Evolutionary conservation across 2,888 invertebrate genomes (phyloP).

Genomic region (Xestobium rufovillosum): DNA sequence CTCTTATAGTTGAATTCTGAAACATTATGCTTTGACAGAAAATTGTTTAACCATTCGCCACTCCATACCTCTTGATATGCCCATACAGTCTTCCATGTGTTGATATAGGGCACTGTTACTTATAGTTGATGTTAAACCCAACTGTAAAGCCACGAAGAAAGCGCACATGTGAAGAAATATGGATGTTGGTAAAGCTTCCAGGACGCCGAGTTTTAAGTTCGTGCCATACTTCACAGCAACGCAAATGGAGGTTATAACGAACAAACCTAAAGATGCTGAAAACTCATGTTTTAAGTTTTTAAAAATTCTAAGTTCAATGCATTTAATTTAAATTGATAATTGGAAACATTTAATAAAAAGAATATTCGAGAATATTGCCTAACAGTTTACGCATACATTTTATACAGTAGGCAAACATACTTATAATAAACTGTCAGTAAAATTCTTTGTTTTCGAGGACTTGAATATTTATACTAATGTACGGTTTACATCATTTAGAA

Average conservation of each 20-base stretch:
- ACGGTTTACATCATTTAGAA: too few relatives aligned
- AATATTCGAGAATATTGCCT: too few relatives aligned
- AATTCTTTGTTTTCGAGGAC: too few relatives aligned
- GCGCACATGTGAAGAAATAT: constrained; percentile 58
- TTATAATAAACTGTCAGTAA: too few relatives aligned
- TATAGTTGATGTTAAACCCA: constrained; percentile 69
- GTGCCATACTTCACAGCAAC: constrained; percentile 59
- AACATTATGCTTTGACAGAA: constrained; percentile 24
- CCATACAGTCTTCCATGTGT: constrained; percentile 70
- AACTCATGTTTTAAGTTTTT: too few relatives aligned
- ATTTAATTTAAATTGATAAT: too few relatives aligned
- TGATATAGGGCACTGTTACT: constrained; percentile 75
- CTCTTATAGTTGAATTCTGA: constrained; percentile 70
- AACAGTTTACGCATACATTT: too few relatives aligned
- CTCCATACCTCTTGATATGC: constrained; percentile 61
- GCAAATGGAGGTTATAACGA: constrained; percentile 55
- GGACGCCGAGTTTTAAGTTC: constrained; percentile 55
- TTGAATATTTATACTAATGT: too few relatives aligned
- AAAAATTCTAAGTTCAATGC: too few relatives aligned
- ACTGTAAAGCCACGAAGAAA: constrained; percentile 66
- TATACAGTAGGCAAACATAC: too few relatives aligned
- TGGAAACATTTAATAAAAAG: too few relatives aligned
- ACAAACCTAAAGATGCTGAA: constrained; percentile 55
- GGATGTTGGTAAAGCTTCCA: constrained; percentile 61
- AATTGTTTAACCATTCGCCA: background rate